Percentiles rank a stretch among this genome's conserved stretches.
phyloP scores from a whole-genome alignment of 2,797 vertebrate species.

The Falco rusticolus region DNA sequence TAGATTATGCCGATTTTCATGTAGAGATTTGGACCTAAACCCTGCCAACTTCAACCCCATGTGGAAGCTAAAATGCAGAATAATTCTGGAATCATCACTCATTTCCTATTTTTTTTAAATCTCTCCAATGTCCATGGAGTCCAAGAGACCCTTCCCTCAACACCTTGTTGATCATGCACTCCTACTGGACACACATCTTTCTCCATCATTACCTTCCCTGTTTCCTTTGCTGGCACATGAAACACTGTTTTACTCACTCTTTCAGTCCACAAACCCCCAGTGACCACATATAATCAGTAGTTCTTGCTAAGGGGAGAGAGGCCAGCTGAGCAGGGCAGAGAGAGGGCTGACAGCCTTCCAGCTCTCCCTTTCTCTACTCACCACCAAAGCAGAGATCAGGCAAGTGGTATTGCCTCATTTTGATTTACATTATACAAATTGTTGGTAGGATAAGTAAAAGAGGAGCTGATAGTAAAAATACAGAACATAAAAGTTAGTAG shows the following conservation, averaged over 20 bases:
- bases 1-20: background rate
- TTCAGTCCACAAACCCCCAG: background rate
- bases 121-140: background rate
- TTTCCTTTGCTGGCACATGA: background rate
- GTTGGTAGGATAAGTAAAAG: background rate
- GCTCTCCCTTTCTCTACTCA: background rate
- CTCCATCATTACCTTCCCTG: background rate
- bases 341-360: background rate
- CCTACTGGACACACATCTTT: background rate
- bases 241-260: background rate
- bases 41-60: background rate
- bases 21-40: background rate
- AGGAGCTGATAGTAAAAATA: background rate
- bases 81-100: background rate
- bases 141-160: background rate
- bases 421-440: background rate
- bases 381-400: background rate
- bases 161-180: background rate
- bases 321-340: background rate
- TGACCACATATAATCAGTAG: background rate
- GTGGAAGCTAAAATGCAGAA: background rate
- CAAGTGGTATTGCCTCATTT: background rate
- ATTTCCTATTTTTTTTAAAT: background rate
- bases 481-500: background rate
- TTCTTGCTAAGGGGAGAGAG: background rate